phyloP scores from a whole-genome alignment of 2,797 vertebrate species.

The Falco peregrinus region DNA sequence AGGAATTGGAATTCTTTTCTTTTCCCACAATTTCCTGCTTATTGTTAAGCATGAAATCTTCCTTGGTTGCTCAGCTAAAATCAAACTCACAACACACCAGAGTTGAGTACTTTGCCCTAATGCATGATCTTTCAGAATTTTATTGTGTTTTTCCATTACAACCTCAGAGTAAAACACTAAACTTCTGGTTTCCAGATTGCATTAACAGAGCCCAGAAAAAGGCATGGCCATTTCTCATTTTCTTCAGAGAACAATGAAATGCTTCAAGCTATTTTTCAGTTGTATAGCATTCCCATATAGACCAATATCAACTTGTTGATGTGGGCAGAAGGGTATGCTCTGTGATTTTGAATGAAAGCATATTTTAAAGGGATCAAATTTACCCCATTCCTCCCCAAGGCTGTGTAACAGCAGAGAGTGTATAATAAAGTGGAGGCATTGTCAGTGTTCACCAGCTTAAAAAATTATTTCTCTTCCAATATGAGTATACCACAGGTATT shows the following conservation, averaged over 20 bases:
- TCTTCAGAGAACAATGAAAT: background rate
- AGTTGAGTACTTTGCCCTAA: background rate
- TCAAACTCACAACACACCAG: background rate
- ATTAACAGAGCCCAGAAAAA: background rate
- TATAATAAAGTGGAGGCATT: background rate
- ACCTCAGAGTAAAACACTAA: background rate
- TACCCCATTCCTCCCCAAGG: background rate
- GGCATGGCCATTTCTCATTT: background rate
- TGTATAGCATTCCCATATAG: background rate
- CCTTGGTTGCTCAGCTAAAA: background rate
- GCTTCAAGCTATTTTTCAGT: background rate
- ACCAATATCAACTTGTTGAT: background rate
- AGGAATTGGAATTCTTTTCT: background rate
- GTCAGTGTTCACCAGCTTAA: background rate
- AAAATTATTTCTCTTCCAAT: background rate
- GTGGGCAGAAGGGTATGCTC: background rate
- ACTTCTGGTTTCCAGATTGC: background rate
- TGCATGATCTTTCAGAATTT: background rate
- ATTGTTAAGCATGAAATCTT: background rate
- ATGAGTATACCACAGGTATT: background rate
- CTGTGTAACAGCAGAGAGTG: background rate
- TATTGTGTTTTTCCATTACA: background rate
- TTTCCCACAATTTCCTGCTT: background rate
- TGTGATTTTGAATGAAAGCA: constrained; percentile 26
- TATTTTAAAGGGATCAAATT: background rate